Conservation (phyloP, 2,888 invertebrate genomes). For the Xylocampa areola region DNA sequence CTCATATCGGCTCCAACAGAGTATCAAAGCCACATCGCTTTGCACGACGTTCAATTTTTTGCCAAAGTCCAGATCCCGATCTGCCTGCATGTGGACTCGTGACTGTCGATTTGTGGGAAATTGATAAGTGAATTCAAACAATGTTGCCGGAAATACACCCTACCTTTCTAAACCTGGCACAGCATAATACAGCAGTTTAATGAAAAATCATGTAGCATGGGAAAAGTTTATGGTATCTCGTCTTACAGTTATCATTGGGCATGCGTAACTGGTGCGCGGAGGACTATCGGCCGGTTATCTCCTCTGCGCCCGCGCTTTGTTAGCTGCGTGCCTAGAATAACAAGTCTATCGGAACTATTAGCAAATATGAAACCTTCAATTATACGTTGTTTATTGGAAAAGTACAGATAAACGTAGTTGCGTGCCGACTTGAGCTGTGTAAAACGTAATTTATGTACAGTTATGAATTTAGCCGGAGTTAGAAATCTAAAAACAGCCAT, state of each 20-base stretch:
- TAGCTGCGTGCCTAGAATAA: slow-evolving; percentile 85
- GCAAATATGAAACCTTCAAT: slow-evolving; percentile 82
- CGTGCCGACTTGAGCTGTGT: slow-evolving; percentile 50
- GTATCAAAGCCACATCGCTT: slow-evolving; percentile 29
- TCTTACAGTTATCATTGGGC: slow-evolving; percentile 81
- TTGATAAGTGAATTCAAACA: slow-evolving; percentile 73
- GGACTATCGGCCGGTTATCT: slow-evolving; percentile 80
- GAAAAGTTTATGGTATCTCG: slow-evolving; percentile 76
- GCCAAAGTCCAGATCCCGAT: slow-evolving; percentile 65
- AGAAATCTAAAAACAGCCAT: slow-evolving; percentile 61
- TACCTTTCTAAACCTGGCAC: slow-evolving; percentile 50
- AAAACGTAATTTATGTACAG: slow-evolving; percentile 63
- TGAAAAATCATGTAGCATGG: slow-evolving; percentile 75
- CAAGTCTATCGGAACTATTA: slow-evolving; percentile 82
- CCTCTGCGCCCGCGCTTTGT: slow-evolving; percentile 78
- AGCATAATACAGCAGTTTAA: slow-evolving; percentile 71
- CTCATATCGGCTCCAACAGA: slow-evolving; percentile 29
- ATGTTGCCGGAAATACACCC: slow-evolving; percentile 65
- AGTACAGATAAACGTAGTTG: slow-evolving; percentile 53
- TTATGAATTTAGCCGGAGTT: slow-evolving; percentile 56
- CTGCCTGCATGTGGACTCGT: slow-evolving; percentile 74
- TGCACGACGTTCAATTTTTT: slow-evolving; percentile 55
- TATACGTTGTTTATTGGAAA: slow-evolving; percentile 72
- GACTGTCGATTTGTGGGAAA: slow-evolving; percentile 78
- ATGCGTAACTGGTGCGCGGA: slow-evolving; percentile 74